Evolutionary conservation across 2,888 invertebrate genomes (phyloP), one percentile per base, ranked within the genome.

Genomic region (Barypeithes pellucidus): DNA sequence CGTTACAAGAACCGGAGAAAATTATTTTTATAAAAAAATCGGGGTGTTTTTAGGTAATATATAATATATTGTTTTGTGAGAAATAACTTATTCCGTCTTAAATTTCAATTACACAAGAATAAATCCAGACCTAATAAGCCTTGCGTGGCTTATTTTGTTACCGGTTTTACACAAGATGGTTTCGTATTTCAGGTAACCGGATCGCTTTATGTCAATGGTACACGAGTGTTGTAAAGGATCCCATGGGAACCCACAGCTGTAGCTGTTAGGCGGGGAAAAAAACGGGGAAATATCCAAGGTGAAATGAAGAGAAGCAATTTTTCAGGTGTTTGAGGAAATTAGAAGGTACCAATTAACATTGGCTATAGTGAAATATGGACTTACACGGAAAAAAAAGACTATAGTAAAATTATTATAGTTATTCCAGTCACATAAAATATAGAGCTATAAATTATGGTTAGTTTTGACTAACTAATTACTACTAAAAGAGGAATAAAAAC

Each of bases 131-230:
- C 16, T 45, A 8, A 16, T 16, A 16, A 16, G 16, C 43, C 43
- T n/a, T 8, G 43, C 43, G 43, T 45, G 43, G 16, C n/a, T 16
- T 45, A 45, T 45, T 45, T 45, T 1, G 43, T 45, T 45, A 16
- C 43, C 14, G 16, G 3, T 45, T 45, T 16, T 45, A 45, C 43
- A 29, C 3, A 16, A 16, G 8, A 45, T 45, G n/a, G 43, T 45
- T 45, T 16, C 8, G 5, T 16, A 45, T 45, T 3, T 45, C 16
- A 3, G 7, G 43, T 45, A 45, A 45, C 43, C 3, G 5, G 43
- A 45, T 47, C 16, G 47, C 47, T 20, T 47, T 47, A 20, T 47
- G 5, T 47, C 20, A 47, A 20, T 47, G 12, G 47, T 9, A 47
- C 16, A 47, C 47, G 43, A 47, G 20, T 11, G 47, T 18, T 47